phyloP scores from a whole-genome alignment of 2,113 vertebrate species.

The Polypterus bichir region DNA sequence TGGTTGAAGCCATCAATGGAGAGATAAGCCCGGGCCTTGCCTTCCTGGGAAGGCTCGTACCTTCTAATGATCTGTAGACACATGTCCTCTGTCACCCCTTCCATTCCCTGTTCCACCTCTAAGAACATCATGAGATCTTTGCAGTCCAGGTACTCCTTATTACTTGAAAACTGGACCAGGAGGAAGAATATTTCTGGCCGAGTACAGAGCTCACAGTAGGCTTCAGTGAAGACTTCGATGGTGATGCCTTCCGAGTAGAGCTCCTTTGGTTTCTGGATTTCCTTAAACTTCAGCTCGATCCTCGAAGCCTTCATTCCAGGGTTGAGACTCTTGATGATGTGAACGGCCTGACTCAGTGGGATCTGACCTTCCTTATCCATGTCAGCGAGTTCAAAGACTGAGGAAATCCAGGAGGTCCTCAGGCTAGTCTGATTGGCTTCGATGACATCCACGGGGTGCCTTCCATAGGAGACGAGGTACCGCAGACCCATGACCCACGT shows the following conservation, averaged over 20 bases:
- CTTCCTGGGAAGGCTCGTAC: slow-evolving; percentile 77
- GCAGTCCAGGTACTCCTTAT: slow-evolving; percentile 79
- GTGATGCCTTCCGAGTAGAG: slow-evolving; percentile 54
- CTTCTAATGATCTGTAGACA: slow-evolving; percentile 69
- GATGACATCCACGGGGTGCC: slow-evolving; percentile 55
- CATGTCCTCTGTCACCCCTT: slow-evolving; percentile 70
- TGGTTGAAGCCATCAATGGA: slow-evolving; percentile 80
- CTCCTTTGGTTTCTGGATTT: slow-evolving; percentile 71
- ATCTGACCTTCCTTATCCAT: slow-evolving; percentile 62
- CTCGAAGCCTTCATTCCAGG: slow-evolving; percentile 76
- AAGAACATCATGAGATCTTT: slow-evolving; percentile 80
- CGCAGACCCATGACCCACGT: slow-evolving; percentile 86
- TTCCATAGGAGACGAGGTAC: slow-evolving; percentile 76
- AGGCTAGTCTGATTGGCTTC: slow-evolving; percentile 64
- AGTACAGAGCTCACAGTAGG: slow-evolving; percentile 80
- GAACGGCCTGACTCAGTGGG: slow-evolving; percentile 63
- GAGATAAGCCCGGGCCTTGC: slow-evolving; percentile 65
- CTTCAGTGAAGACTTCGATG: slow-evolving; percentile 68
- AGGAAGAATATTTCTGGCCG: slow-evolving; percentile 81
- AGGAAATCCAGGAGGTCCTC: slow-evolving; percentile 74
- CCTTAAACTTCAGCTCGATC: slow-evolving; percentile 82
- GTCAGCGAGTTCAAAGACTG: slow-evolving; percentile 68
- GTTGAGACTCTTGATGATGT: slow-evolving; percentile 77
- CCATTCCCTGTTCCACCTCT: slow-evolving; percentile 82
- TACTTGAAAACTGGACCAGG: slow-evolving; percentile 83